A percentile compares a stretch with the other conserved stretches of the same genome.
Conservation (phyloP, 64 coral and sea anemone genomes). For the Pachyseris speciosa region DNA sequence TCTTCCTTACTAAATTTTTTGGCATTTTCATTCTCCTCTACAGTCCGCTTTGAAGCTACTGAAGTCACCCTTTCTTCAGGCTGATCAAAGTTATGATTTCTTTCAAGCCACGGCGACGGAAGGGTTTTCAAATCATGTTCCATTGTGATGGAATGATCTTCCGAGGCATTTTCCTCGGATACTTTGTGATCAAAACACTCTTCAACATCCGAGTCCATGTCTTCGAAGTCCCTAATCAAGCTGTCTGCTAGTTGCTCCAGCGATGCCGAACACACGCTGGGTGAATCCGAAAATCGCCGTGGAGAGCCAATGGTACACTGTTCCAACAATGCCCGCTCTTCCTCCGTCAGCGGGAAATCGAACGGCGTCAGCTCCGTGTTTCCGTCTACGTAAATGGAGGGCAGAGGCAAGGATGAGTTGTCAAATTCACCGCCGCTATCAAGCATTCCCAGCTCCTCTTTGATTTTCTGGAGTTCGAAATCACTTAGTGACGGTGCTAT, state of each 20-base stretch:
- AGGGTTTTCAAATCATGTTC: not conserved
- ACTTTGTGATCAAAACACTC: not conserved
- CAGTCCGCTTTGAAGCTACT: not conserved
- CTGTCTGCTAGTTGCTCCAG: constrained; percentile 82
- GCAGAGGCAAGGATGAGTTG: constrained; percentile 16
- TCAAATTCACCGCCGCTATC: constrained; percentile 62
- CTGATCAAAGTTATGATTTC: not conserved
- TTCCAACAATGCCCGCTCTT: constrained; percentile 77
- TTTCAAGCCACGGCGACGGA: not conserved
- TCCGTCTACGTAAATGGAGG: constrained; percentile 46
- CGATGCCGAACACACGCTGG: constrained; percentile 75
- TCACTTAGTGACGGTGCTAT: constrained; percentile 65
- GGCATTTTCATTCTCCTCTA: not conserved
- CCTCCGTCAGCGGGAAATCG: constrained; percentile 83
- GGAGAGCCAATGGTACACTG: constrained; percentile 81
- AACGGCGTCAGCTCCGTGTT: constrained; percentile 62
- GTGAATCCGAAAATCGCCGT: constrained; percentile 53
- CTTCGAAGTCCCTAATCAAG: constrained; percentile 85
- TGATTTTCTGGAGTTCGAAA: constrained; percentile 75
- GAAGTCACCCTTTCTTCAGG: not conserved
- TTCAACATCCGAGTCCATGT: constrained; percentile 15
- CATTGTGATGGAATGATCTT: not conserved
- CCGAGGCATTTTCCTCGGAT: not conserved
- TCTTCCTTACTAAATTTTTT: not conserved
- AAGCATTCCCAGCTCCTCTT: constrained; percentile 85